Percentiles rank a stretch among this genome's conserved stretches.
Conservation (phyloP, 2,888 invertebrate species). For the Oscheius sp. region DNA sequence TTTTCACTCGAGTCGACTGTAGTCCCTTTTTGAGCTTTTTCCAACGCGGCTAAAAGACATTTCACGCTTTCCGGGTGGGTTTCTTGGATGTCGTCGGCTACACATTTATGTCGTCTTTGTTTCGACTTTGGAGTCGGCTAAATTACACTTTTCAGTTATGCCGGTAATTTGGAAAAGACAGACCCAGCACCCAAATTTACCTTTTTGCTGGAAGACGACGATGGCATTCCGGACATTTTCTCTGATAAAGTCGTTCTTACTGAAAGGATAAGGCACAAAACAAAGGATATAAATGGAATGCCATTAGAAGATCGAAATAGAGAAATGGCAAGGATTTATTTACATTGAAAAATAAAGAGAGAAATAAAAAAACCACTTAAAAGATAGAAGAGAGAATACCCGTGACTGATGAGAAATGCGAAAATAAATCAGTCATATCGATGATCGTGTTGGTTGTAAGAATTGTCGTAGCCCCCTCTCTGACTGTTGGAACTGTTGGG, state of each 20-base stretch:
- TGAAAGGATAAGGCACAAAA: not conserved
- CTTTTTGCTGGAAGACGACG: constrained; percentile 9
- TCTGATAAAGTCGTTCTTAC: not conserved
- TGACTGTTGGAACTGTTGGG: not conserved
- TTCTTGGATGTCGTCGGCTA: constrained; percentile 22
- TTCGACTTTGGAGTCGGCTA: not conserved
- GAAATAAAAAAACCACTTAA: no score
- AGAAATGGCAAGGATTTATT: no score
- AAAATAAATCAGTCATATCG: no score
- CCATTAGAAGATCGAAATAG: no score
- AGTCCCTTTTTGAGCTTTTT: constrained; percentile 24
- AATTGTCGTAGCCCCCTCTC: no score
- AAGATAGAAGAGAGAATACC: no score
- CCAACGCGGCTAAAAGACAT: constrained; percentile 24
- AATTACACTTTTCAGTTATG: not conserved
- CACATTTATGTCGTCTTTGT: constrained; percentile 5
- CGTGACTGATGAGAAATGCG: no score
- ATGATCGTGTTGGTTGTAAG: no score
- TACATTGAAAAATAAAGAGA: no score
- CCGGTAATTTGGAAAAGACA: not conserved
- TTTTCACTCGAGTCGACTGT: not conserved
- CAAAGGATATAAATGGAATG: not conserved
- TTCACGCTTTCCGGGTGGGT: constrained; percentile 21
- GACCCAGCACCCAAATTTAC: not conserved
- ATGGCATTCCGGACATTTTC: not conserved